phyloP scores from a whole-genome alignment of 1,140 invertebrate genomes.

The Cyrtorhinus lividipennis region DNA sequence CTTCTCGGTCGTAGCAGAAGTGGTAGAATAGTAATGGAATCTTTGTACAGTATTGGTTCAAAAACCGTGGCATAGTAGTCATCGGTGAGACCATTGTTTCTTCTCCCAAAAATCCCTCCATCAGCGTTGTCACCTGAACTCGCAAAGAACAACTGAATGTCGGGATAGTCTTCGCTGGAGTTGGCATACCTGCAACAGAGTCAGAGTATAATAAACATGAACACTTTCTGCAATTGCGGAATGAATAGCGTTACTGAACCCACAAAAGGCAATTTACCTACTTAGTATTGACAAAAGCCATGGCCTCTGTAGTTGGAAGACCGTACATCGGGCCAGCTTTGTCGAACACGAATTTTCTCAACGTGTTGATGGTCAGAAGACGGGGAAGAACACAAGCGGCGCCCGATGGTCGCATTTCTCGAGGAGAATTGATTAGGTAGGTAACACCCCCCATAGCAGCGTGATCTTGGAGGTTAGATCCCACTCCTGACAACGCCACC shows the following conservation, averaged over 20 bases:
- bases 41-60: slow-evolving; percentile 47
- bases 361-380: slow-evolving; percentile 34
- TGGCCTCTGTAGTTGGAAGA: slow-evolving; percentile 51
- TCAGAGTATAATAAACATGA: neutral
- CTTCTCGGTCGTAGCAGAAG: slow-evolving; percentile 54
- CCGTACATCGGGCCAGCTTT: slow-evolving; percentile 46
- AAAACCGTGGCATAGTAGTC: slow-evolving; percentile 49
- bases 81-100: slow-evolving; percentile 47
- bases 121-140: slow-evolving; percentile 56
- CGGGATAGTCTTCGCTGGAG: slow-evolving; percentile 47
- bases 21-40: slow-evolving; percentile 49
- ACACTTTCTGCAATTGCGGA: neutral
- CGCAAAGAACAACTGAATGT: slow-evolving; percentile 59
- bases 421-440: slow-evolving; percentile 37
- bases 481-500: slow-evolving; percentile 53
- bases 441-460: slow-evolving; percentile 45
- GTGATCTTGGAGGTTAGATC: slow-evolving; percentile 65
- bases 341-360: slow-evolving; percentile 40
- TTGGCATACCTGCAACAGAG: slow-evolving; percentile 40
- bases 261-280: slow-evolving; percentile 21
- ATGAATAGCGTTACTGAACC: neutral
- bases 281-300: slow-evolving; percentile 61
- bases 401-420: slow-evolving; percentile 32
- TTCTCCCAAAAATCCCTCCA: slow-evolving; percentile 51
- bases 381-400: slow-evolving; percentile 44